phyloP scores from a whole-genome alignment of 2,797 vertebrate genomes.

The Chiloscyllium punctatum region DNA sequence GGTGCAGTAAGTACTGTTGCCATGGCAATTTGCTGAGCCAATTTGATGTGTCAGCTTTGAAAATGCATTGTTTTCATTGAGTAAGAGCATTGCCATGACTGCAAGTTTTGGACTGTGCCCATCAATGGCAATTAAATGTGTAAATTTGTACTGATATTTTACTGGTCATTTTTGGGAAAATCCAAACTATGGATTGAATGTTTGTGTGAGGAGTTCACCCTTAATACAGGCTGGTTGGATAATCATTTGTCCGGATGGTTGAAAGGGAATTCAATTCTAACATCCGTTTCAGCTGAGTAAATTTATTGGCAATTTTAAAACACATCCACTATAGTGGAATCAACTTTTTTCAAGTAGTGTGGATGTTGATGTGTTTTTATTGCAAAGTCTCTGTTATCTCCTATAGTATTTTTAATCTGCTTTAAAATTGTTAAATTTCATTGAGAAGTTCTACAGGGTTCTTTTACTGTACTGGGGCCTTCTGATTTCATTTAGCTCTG shows the following conservation, averaged over 20 bases:
- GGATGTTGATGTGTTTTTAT: not conserved
- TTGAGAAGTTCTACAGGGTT: not conserved
- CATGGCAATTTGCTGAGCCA: slow-evolving; percentile 52
- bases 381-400: not conserved
- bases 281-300: not conserved
- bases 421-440: not conserved
- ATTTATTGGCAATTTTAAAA: not conserved
- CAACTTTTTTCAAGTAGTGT: not conserved
- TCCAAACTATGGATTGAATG: not conserved
- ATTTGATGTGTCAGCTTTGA: slow-evolving; percentile 10
- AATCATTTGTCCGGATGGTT: not conserved
- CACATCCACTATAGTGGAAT: not conserved
- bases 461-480: not conserved
- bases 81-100: no score
- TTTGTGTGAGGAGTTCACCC: not conserved
- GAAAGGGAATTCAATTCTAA: not conserved
- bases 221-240: not conserved
- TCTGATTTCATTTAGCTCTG: not conserved
- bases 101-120: not conserved
- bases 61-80: not conserved
- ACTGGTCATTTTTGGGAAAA: no score
- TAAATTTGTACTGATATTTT: not conserved
- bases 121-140: not conserved
- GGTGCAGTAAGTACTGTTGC: slow-evolving; percentile 60
- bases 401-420: not conserved